Base-by-base conservation (phyloP, 2,797 vertebrate species). In the Epinephelus awoara region DNA sequence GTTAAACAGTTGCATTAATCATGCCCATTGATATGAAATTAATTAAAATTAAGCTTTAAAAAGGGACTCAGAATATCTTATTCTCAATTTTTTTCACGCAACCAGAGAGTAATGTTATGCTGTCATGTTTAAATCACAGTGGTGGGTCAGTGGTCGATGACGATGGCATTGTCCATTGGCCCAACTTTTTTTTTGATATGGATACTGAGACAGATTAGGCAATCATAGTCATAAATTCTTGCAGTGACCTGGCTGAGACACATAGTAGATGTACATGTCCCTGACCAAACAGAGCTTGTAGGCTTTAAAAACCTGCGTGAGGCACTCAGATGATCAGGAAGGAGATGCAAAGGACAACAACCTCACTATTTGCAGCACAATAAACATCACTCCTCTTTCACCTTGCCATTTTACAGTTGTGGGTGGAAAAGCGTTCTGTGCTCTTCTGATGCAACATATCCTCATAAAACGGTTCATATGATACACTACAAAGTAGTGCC, bases 321-420 rank as follows among this genome's bases (percentile, higher is more conserved):
- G 17, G 34, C 54, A 9, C 6, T n/a, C 14, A 25, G 21, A 46
- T 38, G 54, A 50, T 27, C 13, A 63, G 58, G 46, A 34, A 25
- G 47, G 17, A 57, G 42, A 7, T 44, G 23, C 38, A 19, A 58
- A 9, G 29, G 29, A 50, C 29, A 23, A 23, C 9, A 18, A 64
- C 14, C 21, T 61, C 15, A 55, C 6, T 40, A 21, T 50, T 50
- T 38, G 13, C 38, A 55, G 42, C 40, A 67, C 21, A 34, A 44
- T 64, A 46, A 29, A 57, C 68, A 38, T 54, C 5, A n/a, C 18
- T 57, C 23, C 34, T 34, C 9, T 52, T 80, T 63, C 9, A 51
- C 15, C 19, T 13, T 1, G 7, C 6, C 55, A 23, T 46, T 44
- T 58, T 58, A 29, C 11, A 34, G 25, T 15, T 19, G 23, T 34